Evolutionary conservation across 2,797 vertebrate genomes (phyloP), one percentile per base, ranked within the genome.

Genomic region (Gymnocypris eckloni): DNA sequence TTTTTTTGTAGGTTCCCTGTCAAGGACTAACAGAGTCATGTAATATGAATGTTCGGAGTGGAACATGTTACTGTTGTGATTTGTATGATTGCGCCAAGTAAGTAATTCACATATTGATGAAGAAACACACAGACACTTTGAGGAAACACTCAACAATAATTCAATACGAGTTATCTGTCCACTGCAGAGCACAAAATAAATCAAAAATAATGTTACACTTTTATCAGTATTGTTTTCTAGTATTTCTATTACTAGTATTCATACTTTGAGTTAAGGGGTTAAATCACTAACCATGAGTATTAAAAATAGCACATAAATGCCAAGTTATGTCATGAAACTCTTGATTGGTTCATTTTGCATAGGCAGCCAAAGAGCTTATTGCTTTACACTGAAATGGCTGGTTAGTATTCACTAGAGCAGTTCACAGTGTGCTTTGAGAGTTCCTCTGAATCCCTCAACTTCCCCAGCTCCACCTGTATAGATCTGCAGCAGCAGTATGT

Each of bases 51-150:
- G 88, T 95, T 4, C 91, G 92, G 33, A 96, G 95, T 76, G 93
- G 94, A 20, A 95, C 95, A 56, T 95, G 95, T 82, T 95, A 95
- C 91, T 96, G 95, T 91, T 96, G 95, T 61, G 95, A 96, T 89
- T 92, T 95, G 61, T 95, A 95, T 71, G 52, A 94, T 91, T 95
- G 95, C 6, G 94, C 94, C 79, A 96, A 94, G 95, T 95, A 86
- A 95, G 94, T 89, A 18, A 85, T 48, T n/a, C 6, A 15, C 41
- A 73, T 64, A 48, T 69, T 71, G 7, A 1, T 66, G 28, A 67
- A 25, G 33, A 77, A 6, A 37, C 16, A 33, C 39, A n/a, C 39
- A n/a, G 39, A 70, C 13, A 25, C 11, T 37, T 76, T 39, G 43
- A 20, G 16, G 18, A 66, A 80, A 48, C n/a, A 79, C 54, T 28